These are phyloP conservation scores for Xiphydria camelus DNA, from an alignment of 2,888 invertebrate species.

Conservation along the genomic window DNA sequence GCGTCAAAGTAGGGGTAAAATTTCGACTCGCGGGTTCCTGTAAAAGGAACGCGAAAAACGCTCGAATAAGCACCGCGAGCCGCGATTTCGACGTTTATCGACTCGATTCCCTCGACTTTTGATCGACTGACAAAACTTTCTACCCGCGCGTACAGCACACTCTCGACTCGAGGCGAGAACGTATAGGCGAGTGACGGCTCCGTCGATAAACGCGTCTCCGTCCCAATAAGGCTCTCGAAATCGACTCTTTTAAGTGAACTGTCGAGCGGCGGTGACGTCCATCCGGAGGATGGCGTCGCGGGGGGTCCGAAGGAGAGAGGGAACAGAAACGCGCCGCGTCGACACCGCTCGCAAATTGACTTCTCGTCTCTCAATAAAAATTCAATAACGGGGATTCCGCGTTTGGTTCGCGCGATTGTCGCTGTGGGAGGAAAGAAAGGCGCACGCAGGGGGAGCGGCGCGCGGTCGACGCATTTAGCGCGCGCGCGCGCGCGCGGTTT, in stretches of 20 bases:
- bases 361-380: constrained; percentile 47
- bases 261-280: too few relatives aligned
- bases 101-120: too few relatives aligned
- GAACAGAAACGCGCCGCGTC: constrained; percentile 21
- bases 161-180: too few relatives aligned
- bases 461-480: background rate
- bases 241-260: constrained; percentile 30
- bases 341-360: constrained; percentile 41
- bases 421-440: constrained; percentile 1
- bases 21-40: too few relatives aligned
- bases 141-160: too few relatives aligned
- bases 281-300: too few relatives aligned
- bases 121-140: too few relatives aligned
- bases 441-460: background rate
- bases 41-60: too few relatives aligned
- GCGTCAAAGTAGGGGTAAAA: too few relatives aligned
- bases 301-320: constrained; percentile 14
- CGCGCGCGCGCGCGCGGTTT: constrained; percentile 19
- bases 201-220: background rate
- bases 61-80: too few relatives aligned
- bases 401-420: constrained; percentile 37
- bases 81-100: too few relatives aligned
- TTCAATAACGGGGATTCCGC: constrained; percentile 46
- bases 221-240: background rate
- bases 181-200: constrained; percentile 2